phyloP scores from a whole-genome alignment of 2,888 invertebrate species.

The Steromphala cineraria region DNA sequence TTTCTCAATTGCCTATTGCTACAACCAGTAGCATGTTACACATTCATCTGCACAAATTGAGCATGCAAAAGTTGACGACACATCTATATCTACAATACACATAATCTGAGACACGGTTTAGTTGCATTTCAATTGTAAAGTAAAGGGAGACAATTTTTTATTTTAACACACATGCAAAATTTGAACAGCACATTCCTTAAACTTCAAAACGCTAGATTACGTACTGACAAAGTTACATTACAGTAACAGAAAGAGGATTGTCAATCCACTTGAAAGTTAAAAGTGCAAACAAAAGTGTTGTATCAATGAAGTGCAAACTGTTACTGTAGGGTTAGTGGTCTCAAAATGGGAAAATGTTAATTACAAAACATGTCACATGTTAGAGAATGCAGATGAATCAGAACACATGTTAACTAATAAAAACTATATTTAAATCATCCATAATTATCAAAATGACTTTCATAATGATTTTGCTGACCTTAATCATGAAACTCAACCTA shows the following conservation, averaged over 20 bases:
- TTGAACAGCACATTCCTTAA: neutral
- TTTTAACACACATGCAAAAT: neutral
- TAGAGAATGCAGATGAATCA: no score
- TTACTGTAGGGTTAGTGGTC: no score
- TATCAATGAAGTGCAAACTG: neutral
- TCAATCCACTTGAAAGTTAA: neutral
- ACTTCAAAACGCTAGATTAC: no score
- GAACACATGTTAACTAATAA: no score
- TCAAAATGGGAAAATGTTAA: no score
- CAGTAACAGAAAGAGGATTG: neutral
- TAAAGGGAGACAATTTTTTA: neutral
- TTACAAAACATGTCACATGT: no score
- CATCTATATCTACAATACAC: conserved; percentile 3
- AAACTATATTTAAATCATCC: no score
- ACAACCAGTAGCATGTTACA: neutral
- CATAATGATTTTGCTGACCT: no score
- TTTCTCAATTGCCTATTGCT: neutral
- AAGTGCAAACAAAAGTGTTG: neutral
- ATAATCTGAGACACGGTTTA: conserved; percentile 17
- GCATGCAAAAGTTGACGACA: conserved; percentile 21
- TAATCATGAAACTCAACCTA: no score
- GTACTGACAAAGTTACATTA: no score
- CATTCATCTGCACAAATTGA: conserved; percentile 8
- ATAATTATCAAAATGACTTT: no score
- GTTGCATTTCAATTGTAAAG: conserved; percentile 13